Conservation (phyloP, 2,888 invertebrate genomes). For the Eubasilissa splendida region DNA sequence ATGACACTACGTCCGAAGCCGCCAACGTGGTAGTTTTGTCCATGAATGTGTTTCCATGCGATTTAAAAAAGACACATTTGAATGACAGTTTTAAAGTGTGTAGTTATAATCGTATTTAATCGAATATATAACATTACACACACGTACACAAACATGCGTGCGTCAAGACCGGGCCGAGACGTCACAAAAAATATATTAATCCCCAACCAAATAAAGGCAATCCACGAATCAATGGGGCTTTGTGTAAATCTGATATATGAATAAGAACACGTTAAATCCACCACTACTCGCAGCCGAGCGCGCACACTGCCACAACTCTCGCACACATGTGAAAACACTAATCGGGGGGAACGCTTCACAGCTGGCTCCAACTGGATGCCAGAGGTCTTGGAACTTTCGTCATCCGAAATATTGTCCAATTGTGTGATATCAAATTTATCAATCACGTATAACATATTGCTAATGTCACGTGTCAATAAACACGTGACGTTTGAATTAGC, state of each 20-base stretch:
- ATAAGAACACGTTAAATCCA: constrained; percentile 63
- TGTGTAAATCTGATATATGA: constrained; percentile 40
- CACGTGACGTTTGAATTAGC: too few species aligned
- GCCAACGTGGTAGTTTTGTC: too few species aligned
- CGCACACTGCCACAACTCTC: constrained; percentile 59
- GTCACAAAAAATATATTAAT: constrained; percentile 61
- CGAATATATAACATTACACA: neutral
- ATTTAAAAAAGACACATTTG: too few species aligned
- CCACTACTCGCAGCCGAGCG: constrained; percentile 60
- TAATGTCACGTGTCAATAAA: too few species aligned
- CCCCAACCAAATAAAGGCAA: constrained; percentile 34
- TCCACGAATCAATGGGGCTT: constrained; percentile 39
- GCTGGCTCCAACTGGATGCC: constrained; percentile 1
- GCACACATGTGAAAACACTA: constrained; percentile 59
- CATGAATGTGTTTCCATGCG: too few species aligned
- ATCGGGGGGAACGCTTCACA: constrained; percentile 32
- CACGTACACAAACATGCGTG: neutral
- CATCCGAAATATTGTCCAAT: too few species aligned
- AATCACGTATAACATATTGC: too few species aligned
- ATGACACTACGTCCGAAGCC: too few species aligned
- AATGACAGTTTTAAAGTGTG: too few species aligned
- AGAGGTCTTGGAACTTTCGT: constrained; percentile 10
- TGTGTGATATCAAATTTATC: too few species aligned
- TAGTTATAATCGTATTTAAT: constrained; percentile 9
- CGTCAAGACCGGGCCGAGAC: constrained; percentile 23